These are phyloP conservation scores for Entomyzon cyanotis DNA, from an alignment of 2,113 vertebrate genomes.

Conservation along the genomic window DNA sequence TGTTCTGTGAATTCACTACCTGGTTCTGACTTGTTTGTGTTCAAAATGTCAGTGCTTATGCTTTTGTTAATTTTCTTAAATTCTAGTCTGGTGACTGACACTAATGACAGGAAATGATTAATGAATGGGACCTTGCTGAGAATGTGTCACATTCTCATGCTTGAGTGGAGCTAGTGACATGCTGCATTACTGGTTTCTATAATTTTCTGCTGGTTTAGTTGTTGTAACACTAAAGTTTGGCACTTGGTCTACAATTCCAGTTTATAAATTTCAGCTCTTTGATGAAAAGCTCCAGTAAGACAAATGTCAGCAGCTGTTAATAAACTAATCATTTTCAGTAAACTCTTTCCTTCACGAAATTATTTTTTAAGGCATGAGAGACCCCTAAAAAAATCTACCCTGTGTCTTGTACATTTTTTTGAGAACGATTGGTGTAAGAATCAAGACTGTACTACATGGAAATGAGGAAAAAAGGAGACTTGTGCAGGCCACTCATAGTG, in stretches of 20 bases:
- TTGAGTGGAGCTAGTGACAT: not conserved
- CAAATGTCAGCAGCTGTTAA: not conserved
- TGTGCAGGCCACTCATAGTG: accelerated
- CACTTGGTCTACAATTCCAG: not conserved
- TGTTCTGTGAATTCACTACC: not conserved
- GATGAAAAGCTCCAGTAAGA: not conserved
- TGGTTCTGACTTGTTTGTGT: not conserved
- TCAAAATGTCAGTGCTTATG: not conserved
- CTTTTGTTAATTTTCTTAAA: constrained; percentile 8
- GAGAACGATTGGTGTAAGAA: not conserved
- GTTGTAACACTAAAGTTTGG: not conserved
- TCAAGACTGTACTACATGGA: not conserved
- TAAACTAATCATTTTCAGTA: not conserved
- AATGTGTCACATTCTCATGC: not conserved
- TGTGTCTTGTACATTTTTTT: not conserved
- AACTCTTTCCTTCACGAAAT: not conserved
- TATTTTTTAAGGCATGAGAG: not conserved
- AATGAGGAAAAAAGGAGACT: not conserved
- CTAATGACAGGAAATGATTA: constrained; percentile 46
- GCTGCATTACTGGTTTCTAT: not conserved
- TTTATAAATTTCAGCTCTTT: not conserved
- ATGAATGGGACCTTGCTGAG: not conserved
- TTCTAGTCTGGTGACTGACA: not conserved
- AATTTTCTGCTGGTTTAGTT: not conserved
- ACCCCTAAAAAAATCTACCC: not conserved